These are phyloP conservation scores for Anableps anableps DNA, from an alignment of 2,797 vertebrate genomes.

Conservation along the genomic window DNA sequence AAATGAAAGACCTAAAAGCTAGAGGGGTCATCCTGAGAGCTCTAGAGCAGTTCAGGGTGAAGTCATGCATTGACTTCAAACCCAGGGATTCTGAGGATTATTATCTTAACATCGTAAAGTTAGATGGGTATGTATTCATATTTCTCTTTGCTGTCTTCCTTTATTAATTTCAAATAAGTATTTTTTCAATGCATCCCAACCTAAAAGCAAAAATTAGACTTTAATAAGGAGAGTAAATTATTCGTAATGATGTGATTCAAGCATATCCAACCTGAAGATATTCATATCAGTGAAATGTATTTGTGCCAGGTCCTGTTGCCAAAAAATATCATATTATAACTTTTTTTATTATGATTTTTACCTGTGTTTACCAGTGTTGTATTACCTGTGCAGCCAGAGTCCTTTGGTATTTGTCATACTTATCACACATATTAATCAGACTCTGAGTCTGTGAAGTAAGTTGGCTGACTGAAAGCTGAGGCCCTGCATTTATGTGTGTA, in stretches of 20 bases:
- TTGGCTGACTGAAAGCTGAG: too few relatives aligned
- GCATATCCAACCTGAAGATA: too few relatives aligned
- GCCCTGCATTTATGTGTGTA: too few relatives aligned
- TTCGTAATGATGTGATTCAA: neutral
- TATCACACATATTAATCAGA: too few relatives aligned
- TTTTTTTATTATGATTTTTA: too few relatives aligned
- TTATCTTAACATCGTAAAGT: constrained; percentile 83
- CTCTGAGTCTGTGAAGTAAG: too few relatives aligned
- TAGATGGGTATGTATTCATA: constrained; percentile 77
- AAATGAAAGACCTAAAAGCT: constrained; percentile 83
- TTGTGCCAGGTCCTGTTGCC: neutral
- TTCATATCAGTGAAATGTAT: neutral
- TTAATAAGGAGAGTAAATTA: neutral
- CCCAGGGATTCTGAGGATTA: constrained; percentile 71
- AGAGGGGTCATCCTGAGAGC: constrained; percentile 86
- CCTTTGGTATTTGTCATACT: too few relatives aligned
- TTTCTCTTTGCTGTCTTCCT: neutral
- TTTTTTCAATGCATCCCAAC: neutral
- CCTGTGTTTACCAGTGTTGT: too few relatives aligned
- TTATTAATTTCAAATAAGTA: neutral
- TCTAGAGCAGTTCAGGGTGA: constrained; percentile 88
- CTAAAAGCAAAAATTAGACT: neutral
- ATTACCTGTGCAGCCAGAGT: too few relatives aligned
- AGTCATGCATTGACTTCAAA: constrained; percentile 91
- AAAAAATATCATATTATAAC: too few relatives aligned